phyloP scores from a whole-genome alignment of 2,888 invertebrate species.

The Dasypolia templi region DNA sequence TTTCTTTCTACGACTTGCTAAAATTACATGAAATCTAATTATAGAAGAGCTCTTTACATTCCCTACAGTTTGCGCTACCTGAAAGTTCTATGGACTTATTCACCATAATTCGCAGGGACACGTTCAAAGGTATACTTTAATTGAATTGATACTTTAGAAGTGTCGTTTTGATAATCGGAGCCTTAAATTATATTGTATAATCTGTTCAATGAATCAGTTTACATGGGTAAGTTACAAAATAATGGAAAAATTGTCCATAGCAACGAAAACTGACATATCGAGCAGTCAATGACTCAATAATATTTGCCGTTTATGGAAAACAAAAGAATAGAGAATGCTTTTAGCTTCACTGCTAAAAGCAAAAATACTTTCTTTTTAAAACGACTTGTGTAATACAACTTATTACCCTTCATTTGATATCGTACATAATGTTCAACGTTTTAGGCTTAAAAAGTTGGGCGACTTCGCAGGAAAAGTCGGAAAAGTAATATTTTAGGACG shows the following conservation, averaged over 20 bases:
- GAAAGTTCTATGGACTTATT: constrained; percentile 29
- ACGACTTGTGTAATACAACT: neutral
- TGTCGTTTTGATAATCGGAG: neutral
- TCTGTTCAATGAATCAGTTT: no score
- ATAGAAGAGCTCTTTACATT: constrained; percentile 22
- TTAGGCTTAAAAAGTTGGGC: constrained; percentile 29
- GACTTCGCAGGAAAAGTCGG: constrained; percentile 11
- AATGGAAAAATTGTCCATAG: no score
- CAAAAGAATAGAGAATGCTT: neutral
- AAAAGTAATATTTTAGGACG: constrained; percentile 33
- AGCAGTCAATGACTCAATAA: neutral
- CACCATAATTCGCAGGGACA: constrained; percentile 9
- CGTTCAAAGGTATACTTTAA: constrained; percentile 36
- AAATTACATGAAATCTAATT: constrained; percentile 38
- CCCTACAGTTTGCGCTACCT: constrained; percentile 37
- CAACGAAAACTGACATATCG: no score
- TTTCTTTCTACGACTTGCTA: neutral
- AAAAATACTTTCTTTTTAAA: neutral
- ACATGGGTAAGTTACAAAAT: no score
- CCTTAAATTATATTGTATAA: neutral
- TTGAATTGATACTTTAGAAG: constrained; percentile 20
- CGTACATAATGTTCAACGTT: constrained; percentile 19
- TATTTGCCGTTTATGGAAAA: neutral
- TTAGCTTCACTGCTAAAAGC: neutral
- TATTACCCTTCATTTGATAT: constrained; percentile 13